These are phyloP conservation scores for Greenwoodochromis staneri DNA, from an alignment of 2,113 vertebrate genomes.

Conservation along the genomic window DNA sequence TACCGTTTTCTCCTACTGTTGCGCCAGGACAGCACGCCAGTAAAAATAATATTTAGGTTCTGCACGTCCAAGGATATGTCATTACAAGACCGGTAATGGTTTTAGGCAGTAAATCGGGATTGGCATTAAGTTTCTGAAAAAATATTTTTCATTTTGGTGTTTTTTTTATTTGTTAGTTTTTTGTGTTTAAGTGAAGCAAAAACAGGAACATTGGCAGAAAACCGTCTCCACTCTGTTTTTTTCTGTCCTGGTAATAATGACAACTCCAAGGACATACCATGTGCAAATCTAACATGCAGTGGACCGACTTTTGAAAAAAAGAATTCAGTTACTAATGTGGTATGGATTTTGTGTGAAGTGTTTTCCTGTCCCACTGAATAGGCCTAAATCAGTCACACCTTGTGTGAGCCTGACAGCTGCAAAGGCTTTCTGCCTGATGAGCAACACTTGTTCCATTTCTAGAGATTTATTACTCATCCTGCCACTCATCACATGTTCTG, in stretches of 20 bases:
- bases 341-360: constrained; percentile 1
- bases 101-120: not conserved
- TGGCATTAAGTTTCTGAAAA: not conserved
- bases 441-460: constrained; percentile 27
- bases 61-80: not conserved
- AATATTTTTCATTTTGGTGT: not conserved
- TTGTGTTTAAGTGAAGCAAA: not conserved
- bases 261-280: constrained; percentile 3
- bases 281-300: not conserved
- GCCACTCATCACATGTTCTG: constrained; percentile 24
- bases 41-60: not conserved
- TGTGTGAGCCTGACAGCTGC: not conserved
- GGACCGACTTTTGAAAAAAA: not conserved
- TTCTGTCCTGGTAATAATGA: not conserved
- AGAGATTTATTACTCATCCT: constrained; percentile 9
- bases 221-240: not conserved
- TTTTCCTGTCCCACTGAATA: not conserved
- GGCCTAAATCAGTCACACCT: not conserved
- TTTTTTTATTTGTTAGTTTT: not conserved
- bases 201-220: not conserved
- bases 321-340: not conserved
- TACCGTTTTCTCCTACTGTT: not conserved
- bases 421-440: not conserved
- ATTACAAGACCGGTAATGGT: not conserved
- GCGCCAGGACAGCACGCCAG: constrained; percentile 16